These are phyloP conservation scores for Microtus agrestis DNA, from an alignment of 2,797 vertebrate genomes.

Conservation along the genomic window DNA sequence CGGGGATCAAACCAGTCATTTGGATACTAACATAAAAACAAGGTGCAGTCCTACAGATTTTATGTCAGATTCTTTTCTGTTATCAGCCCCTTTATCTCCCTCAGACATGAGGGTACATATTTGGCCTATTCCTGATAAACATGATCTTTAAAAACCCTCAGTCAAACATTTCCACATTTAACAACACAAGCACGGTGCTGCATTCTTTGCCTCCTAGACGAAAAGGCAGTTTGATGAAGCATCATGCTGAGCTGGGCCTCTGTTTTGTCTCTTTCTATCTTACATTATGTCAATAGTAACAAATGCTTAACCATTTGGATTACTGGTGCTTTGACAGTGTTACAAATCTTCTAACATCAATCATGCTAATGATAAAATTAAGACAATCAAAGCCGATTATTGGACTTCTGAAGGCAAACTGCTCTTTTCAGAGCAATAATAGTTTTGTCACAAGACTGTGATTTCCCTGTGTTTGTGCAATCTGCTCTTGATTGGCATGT, in stretches of 20 bases:
- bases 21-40: background rate
- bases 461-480: background rate
- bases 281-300: background rate
- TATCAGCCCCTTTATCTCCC: background rate
- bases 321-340: constrained; percentile 28
- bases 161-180: background rate
- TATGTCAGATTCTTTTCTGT: background rate
- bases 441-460: background rate
- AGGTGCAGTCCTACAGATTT: background rate
- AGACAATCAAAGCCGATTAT: background rate
- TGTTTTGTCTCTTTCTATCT: background rate
- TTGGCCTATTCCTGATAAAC: background rate
- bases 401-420: background rate
- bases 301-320: background rate
- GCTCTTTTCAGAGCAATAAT: constrained; percentile 1
- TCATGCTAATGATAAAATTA: constrained; percentile 36
- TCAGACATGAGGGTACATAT: too few species aligned
- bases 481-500: background rate
- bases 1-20: background rate
- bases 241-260: background rate
- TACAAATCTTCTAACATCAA: background rate
- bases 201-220: background rate
- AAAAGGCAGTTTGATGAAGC: fast-evolving
- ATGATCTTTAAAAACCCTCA: background rate
- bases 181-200: background rate